Percentiles rank a stretch among this genome's conserved stretches.
These are phyloP conservation scores for Lasioglossum figueresi DNA, from an alignment of 2,888 invertebrate genomes.

Conservation along the genomic window DNA sequence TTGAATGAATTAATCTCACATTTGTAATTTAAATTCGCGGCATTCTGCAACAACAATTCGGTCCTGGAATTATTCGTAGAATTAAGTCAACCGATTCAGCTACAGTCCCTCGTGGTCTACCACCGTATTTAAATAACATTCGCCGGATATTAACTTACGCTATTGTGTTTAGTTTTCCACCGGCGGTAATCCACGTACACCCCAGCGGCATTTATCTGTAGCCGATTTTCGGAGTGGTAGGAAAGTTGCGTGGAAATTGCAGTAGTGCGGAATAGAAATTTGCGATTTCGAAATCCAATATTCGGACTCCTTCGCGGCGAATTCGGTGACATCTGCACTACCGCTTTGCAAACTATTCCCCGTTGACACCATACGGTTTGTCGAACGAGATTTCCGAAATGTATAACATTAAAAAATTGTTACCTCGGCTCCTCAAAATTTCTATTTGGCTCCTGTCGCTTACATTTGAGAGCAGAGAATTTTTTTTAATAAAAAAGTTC, in stretches of 20 bases:
- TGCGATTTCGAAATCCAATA: neutral
- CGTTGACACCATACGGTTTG: neutral
- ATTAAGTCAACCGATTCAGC: neutral
- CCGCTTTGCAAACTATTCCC: neutral
- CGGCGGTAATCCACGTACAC: neutral
- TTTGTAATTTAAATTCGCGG: neutral
- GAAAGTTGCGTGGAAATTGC: neutral
- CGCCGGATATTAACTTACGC: neutral
- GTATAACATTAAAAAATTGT: neutral
- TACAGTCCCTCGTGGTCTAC: neutral
- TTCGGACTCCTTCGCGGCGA: neutral
- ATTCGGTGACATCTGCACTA: neutral
- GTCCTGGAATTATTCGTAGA: neutral
- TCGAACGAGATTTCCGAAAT: neutral
- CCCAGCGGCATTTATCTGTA: neutral
- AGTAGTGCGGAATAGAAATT: neutral
- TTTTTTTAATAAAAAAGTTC: neutral
- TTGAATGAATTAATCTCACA: neutral
- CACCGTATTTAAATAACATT: neutral
- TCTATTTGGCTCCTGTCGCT: neutral
- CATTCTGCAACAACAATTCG: neutral
- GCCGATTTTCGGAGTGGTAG: neutral
- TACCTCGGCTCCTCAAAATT: neutral
- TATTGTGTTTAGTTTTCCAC: neutral
- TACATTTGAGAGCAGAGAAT: neutral